A percentile compares a stretch with the other conserved stretches of the same genome.
phyloP scores from a whole-genome alignment of 1,140 invertebrate species.

The Phenacoccus solenopsis region DNA sequence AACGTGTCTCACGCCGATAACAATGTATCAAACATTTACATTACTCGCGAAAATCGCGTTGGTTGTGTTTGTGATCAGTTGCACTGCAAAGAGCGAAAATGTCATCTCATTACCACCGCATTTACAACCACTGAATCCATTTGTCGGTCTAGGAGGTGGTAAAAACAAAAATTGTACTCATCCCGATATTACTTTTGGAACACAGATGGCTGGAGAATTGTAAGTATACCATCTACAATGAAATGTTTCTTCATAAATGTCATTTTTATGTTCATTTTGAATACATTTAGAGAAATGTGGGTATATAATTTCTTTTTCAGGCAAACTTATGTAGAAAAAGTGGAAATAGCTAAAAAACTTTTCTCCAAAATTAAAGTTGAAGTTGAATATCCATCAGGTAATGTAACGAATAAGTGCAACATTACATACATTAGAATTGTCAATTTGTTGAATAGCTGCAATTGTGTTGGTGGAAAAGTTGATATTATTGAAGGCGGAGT shows the following conservation, averaged over 20 bases:
- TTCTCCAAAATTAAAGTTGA: neutral
- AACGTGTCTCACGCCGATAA: too few species aligned
- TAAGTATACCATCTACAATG: neutral
- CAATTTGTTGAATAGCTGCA: neutral
- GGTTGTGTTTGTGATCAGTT: too few species aligned
- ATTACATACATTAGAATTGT: neutral
- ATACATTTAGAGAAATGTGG: neutral
- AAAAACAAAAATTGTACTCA: neutral
- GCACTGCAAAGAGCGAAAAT: too few species aligned
- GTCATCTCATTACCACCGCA: too few species aligned
- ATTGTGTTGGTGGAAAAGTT: neutral
- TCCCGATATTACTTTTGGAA: neutral
- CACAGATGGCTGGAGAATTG: neutral
- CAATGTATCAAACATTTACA: too few species aligned
- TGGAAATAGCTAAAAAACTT: neutral
- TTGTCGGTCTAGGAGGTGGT: neutral
- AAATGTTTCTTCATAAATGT: too few species aligned
- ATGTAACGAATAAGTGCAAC: neutral
- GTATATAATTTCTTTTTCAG: neutral
- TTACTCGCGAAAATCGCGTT: too few species aligned
- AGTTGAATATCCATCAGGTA: neutral
- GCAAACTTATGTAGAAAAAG: neutral
- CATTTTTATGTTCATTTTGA: too few species aligned
- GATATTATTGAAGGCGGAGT: neutral
- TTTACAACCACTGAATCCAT: neutral